Base-by-base conservation (phyloP, 2,797 vertebrate species). In the Sylvia borin region DNA sequence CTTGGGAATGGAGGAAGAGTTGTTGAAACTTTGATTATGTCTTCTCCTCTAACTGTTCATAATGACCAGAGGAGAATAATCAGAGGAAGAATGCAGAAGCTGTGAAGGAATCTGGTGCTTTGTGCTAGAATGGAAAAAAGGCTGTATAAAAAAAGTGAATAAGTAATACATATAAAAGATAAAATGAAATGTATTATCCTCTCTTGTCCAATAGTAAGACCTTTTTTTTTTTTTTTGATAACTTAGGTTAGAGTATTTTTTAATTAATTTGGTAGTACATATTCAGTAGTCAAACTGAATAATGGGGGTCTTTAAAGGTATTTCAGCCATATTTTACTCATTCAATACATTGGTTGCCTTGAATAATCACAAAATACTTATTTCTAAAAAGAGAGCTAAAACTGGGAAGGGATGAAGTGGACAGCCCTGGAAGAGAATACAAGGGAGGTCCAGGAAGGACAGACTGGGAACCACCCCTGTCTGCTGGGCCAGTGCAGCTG, bases 391-490 rank as follows among this genome's bases (percentile, higher is more conserved):
- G 14, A 86, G 13, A 61, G 17, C 14, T 31, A 61, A 62, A 74
- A 61, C 12, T 27, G 16, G 11, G 26, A 72, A 43, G 7, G 62
- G 20, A 38, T 27, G 66, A 68, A 61, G 20, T 36, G 9, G 12
- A 61, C 6, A 14, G 5, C 10, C 14, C 18, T 57, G 29, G 18
- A 25, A 73, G 8, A 65, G 5, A 48, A 21, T 7, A 60, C 11
- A 48, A 57, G 12, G 17, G 14, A 73, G 16, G 4, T 7, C 26
- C 11, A 50, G 40, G 43, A 84, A 74, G 18, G 24, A 62, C 21
- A 45, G 6, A 19, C 7, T 8, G 1, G 16, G 7, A 81, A 5
- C 5, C 7, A 65, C 3, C 4, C 29, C 5, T 42, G 1, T 38
- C 42, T 42, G 13, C 21, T 58, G 20, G 29, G 32, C 43, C 16